Evolutionary conservation across 2,113 vertebrate genomes (phyloP).

Genomic region (Peromyscus californicus): DNA sequence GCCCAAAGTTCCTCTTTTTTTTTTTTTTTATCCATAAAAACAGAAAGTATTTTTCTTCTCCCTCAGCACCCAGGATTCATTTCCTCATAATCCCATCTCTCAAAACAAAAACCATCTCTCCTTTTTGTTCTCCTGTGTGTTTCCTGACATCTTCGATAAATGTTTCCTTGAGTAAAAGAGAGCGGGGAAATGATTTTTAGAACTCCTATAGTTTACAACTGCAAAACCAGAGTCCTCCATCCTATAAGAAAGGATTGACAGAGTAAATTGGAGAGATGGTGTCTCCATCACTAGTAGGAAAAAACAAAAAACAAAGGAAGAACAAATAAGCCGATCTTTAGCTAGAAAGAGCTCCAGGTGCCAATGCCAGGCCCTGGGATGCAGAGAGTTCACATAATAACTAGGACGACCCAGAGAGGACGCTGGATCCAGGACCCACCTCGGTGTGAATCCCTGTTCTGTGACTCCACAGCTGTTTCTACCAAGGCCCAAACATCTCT

Average conservation of each 20-base stretch:
- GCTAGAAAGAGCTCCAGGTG: neutral
- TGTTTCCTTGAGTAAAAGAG: neutral
- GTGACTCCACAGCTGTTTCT: neutral
- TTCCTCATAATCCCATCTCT: neutral
- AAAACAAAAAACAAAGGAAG: neutral
- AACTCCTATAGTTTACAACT: neutral
- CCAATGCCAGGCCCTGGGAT: rapidly evolving
- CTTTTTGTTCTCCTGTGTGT: neutral
- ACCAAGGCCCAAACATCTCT: neutral
- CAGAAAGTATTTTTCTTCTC: neutral
- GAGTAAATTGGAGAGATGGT: neutral
- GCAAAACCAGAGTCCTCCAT: neutral
- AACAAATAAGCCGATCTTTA: neutral
- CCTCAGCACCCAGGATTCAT: neutral
- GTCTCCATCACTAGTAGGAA: neutral
- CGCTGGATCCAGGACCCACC: neutral
- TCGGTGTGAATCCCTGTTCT: neutral
- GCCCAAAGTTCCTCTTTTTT: neutral
- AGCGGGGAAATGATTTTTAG: neutral
- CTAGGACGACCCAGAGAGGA: neutral
- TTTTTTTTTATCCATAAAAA: neutral
- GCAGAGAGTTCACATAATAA: rapidly evolving
- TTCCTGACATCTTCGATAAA: neutral
- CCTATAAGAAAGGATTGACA: neutral
- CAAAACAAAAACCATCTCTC: neutral